These are phyloP conservation scores for Myotis myotis DNA, from an alignment of 2,797 vertebrate species.

Conservation along the genomic window DNA sequence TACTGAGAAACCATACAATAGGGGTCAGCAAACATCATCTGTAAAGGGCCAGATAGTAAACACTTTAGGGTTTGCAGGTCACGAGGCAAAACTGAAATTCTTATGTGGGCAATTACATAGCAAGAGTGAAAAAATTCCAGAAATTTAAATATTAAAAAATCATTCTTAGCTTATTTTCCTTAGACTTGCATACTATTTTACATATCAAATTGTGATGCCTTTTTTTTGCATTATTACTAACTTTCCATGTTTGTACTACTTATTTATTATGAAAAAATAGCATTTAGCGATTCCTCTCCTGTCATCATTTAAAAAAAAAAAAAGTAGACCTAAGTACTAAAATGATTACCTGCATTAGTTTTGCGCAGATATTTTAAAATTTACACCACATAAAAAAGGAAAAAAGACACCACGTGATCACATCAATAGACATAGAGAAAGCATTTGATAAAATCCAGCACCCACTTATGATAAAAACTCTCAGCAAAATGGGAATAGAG, in stretches of 20 bases:
- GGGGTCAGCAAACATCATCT: not conserved
- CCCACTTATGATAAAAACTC: too few species aligned
- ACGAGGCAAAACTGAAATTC: not conserved
- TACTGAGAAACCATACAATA: not conserved
- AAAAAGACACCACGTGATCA: too few species aligned
- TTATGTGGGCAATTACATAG: not conserved
- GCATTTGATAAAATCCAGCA: too few species aligned
- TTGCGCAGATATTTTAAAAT: slow-evolving; percentile 65
- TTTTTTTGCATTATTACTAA: not conserved
- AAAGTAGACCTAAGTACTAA: slow-evolving; percentile 63
- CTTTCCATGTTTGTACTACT: not conserved
- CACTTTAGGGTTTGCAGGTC: not conserved
- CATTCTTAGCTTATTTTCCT: not conserved
- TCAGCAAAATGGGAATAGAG: too few species aligned
- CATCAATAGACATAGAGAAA: too few species aligned
- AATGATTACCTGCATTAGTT: slow-evolving; percentile 71
- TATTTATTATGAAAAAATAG: not conserved
- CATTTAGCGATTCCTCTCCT: not conserved
- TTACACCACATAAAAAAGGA: too few species aligned
- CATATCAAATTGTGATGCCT: not conserved
- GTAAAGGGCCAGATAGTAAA: not conserved
- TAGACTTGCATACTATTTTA: not conserved
- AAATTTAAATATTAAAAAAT: not conserved
- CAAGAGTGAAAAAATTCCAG: not conserved
- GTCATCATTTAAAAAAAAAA: slow-evolving; percentile 50